Conservation (phyloP, 2,797 vertebrate genomes). For the Propithecus deckenii region DNA sequence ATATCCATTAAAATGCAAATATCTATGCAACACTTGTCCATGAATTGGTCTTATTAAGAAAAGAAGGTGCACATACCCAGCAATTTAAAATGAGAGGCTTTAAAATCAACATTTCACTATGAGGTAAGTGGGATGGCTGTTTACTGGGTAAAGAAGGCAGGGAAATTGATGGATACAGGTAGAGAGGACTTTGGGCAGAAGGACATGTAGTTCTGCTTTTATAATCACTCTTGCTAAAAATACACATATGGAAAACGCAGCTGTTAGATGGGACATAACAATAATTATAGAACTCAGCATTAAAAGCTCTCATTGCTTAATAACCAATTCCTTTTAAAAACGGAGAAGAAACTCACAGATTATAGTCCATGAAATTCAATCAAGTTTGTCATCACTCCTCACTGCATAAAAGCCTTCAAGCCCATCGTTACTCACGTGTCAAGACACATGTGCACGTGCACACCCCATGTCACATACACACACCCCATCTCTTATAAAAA, state of each 20-base stretch:
- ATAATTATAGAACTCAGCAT: conserved; percentile 9
- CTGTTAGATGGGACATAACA: neutral
- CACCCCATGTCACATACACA: neutral
- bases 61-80: neutral
- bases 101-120: neutral
- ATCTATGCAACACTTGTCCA: neutral
- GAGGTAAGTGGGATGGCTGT: neutral
- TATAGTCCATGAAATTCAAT: neutral
- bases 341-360: neutral
- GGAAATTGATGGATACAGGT: neutral
- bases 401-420: neutral
- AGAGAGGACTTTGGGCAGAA: neutral
- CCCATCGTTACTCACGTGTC: neutral
- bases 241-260: neutral
- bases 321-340: conserved; percentile 11
- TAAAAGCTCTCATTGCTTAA: conserved; percentile 24
- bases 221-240: conserved; percentile 35
- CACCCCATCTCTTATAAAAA: neutral
- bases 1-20: neutral
- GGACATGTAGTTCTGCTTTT: neutral
- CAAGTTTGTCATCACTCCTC: neutral
- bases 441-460: neutral
- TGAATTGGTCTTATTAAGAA: neutral
- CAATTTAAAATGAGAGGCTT: neutral
- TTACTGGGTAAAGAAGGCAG: neutral